Evolutionary conservation across 2,797 vertebrate genomes (phyloP).

Genomic region (Siniperca undulata): DNA sequence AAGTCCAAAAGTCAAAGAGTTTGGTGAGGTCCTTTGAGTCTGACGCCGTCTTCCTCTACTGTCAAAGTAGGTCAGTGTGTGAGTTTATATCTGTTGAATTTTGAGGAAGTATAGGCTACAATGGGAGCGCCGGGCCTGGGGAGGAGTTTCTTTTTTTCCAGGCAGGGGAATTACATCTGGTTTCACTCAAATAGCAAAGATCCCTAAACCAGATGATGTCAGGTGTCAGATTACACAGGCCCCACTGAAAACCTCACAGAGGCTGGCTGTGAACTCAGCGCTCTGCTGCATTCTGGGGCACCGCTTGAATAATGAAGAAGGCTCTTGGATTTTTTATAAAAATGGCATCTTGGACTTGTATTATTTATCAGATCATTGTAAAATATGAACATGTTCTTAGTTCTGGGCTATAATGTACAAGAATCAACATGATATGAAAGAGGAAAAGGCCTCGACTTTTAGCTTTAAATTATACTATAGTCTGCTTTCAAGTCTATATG

Average conservation of each 20-base stretch:
- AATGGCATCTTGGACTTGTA: background rate
- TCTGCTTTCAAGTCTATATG: background rate
- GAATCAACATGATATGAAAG: background rate
- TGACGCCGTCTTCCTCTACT: conserved; percentile 19
- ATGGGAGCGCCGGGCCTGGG: conserved; percentile 37
- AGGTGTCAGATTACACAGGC: conserved; percentile 76
- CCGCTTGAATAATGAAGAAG: background rate
- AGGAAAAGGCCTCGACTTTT: background rate
- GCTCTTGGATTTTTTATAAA: conserved; percentile 8
- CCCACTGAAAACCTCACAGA: conserved; percentile 6
- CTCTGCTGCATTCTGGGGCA: conserved; percentile 5
- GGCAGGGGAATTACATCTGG: conserved; percentile 75
- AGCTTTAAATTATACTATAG: background rate
- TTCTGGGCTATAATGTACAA: background rate
- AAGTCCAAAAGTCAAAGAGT: conserved; percentile 31
- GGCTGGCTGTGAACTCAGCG: background rate
- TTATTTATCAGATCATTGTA: background rate
- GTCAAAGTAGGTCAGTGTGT: conserved; percentile 59
- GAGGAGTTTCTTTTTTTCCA: conserved; percentile 60
- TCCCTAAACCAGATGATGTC: conserved; percentile 70
- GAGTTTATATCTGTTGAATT: conserved; percentile 73
- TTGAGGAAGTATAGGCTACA: conserved; percentile 80
- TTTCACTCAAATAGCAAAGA: conserved; percentile 58
- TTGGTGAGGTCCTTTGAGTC: conserved; percentile 33
- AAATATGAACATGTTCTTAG: background rate